A percentile compares a stretch with the other conserved stretches of the same genome.
These are phyloP conservation scores for Napeogenes sylphis DNA, from an alignment of 2,888 invertebrate species.

Conservation along the genomic window DNA sequence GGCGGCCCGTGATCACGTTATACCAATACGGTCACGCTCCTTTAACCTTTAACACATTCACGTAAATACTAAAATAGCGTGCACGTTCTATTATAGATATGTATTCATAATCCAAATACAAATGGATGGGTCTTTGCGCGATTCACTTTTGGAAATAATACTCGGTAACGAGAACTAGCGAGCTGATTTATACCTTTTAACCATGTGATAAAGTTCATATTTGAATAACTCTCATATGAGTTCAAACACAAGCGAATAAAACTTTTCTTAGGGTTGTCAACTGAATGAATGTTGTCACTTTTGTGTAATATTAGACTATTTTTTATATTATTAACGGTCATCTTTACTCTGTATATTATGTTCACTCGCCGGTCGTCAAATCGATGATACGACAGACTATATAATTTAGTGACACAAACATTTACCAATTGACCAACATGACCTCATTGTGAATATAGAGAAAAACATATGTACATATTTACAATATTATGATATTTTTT, in stretches of 20 bases:
- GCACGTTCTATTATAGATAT: conserved; percentile 14
- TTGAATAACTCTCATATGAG: conserved; percentile 13
- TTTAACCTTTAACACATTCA: neutral
- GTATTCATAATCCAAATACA: conserved; percentile 39
- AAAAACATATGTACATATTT: no score
- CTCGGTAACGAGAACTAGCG: conserved; percentile 24
- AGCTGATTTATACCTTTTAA: conserved; percentile 20
- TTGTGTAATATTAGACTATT: conserved; percentile 10
- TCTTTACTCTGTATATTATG: no score
- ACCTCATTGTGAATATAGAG: no score
- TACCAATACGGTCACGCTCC: conserved; percentile 3
- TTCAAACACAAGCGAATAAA: conserved; percentile 32
- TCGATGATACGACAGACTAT: no score
- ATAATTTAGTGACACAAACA: no score
- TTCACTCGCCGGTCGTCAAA: no score
- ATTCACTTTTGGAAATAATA: conserved; percentile 40
- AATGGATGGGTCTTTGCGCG: conserved; percentile 40
- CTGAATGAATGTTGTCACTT: conserved; percentile 43
- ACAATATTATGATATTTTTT: no score
- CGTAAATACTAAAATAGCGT: conserved; percentile 13
- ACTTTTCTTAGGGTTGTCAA: conserved; percentile 49
- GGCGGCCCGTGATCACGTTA: conserved; percentile 8
- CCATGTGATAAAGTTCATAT: conserved; percentile 23
- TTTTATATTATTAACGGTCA: neutral
- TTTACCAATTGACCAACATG: no score